Conservation (phyloP, 2,888 invertebrate genomes). For the Polylopha cassiicola region DNA sequence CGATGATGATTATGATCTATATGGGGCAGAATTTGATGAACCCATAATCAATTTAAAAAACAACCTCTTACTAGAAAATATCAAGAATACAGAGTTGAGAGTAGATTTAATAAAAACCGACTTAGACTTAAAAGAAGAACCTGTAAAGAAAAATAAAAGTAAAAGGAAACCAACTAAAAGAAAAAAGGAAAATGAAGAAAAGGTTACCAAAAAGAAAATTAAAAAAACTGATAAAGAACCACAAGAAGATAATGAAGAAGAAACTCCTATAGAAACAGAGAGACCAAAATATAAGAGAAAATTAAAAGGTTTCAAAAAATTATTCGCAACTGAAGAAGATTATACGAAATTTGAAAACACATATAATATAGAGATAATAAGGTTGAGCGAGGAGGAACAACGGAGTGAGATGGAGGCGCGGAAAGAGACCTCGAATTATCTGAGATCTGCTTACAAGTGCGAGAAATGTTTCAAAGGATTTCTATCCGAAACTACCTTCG, state of each 20-base stretch:
- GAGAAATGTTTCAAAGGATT: slow-evolving; percentile 17
- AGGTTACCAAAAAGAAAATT: not conserved
- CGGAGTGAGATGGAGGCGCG: slow-evolving; percentile 10
- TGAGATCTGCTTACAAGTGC: slow-evolving; percentile 15
- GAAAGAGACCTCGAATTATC: slow-evolving; percentile 17
- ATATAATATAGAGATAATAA: slow-evolving; percentile 18
- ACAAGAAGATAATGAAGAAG: slow-evolving; percentile 8
- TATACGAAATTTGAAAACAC: slow-evolving; percentile 17
- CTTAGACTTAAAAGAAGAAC: slow-evolving; percentile 8
- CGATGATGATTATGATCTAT: slow-evolving; percentile 9
- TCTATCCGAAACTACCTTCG: slow-evolving; percentile 17
- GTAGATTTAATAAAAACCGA: slow-evolving; percentile 1
- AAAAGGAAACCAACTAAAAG: too few species aligned
- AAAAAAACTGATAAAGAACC: slow-evolving; percentile 4
- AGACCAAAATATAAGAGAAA: slow-evolving; percentile 7
- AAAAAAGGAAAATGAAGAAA: not conserved
- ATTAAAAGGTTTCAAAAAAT: slow-evolving; percentile 12
- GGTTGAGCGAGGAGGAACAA: slow-evolving; percentile 15
- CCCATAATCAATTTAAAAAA: slow-evolving; percentile 15
- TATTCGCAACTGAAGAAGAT: slow-evolving; percentile 16
- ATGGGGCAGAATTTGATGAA: slow-evolving; percentile 12
- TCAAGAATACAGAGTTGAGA: not conserved
- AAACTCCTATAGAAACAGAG: slow-evolving; percentile 3
- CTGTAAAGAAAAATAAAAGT: not conserved
- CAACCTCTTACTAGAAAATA: slow-evolving; percentile 5